phyloP scores from a whole-genome alignment of 2,113 vertebrate genomes.

The Xyrauchen texanus region DNA sequence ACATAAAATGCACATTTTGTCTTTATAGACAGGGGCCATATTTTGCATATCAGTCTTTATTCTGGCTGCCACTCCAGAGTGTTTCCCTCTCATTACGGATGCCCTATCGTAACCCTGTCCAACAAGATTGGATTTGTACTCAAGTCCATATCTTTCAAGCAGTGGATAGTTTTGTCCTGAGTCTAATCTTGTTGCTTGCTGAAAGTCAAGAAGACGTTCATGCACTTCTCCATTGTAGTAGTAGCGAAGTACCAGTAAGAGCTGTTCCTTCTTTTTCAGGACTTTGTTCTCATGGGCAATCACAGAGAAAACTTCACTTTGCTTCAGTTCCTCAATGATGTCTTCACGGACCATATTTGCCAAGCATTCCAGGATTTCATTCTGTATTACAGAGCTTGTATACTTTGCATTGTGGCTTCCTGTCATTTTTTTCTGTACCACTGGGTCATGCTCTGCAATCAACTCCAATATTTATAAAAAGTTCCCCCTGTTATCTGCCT shows the following conservation, averaged over 20 bases:
- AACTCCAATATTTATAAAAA: constrained; percentile 30
- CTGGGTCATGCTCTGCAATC: constrained; percentile 21
- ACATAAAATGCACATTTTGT: constrained; percentile 39
- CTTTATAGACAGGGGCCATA: too few species aligned
- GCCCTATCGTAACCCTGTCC: not conserved
- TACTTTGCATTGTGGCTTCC: constrained; percentile 35
- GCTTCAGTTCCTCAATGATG: constrained; percentile 17
- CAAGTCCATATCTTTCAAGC: constrained; percentile 15
- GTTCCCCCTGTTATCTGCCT: not conserved
- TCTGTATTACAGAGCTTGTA: constrained; percentile 42
- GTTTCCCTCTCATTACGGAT: constrained; percentile 36
- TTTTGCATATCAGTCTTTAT: constrained; percentile 34
- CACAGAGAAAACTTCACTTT: constrained; percentile 43
- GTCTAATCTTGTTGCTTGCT: constrained; percentile 30
- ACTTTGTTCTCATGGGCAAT: constrained; percentile 44
- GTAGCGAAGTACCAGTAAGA: constrained; percentile 35
- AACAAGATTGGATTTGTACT: constrained; percentile 28
- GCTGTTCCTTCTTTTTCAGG: constrained; percentile 32
- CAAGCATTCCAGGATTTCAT: constrained; percentile 35
- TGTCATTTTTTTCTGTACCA: constrained; percentile 1
- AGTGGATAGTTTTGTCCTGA: constrained; percentile 32
- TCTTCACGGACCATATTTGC: constrained; percentile 20
- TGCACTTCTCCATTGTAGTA: constrained; percentile 34
- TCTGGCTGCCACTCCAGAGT: constrained; percentile 24
- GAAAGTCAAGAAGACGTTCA: constrained; percentile 17